Conservation (phyloP, 2,797 vertebrate genomes). For the Poeciliopsis turneri region DNA sequence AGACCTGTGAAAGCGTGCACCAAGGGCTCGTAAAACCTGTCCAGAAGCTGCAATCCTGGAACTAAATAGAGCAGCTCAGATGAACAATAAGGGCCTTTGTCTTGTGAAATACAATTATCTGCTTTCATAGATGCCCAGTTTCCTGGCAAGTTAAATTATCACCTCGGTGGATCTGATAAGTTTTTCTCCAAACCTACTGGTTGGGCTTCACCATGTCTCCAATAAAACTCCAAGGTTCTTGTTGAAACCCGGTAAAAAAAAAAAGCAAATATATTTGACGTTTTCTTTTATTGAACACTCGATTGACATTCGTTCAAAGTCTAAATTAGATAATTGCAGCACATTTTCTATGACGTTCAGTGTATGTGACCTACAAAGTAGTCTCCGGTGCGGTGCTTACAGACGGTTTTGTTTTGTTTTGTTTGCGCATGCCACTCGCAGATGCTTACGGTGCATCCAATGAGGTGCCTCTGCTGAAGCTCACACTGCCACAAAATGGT, state of each 20-base stretch:
- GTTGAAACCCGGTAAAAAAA: background rate
- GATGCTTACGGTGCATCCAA: background rate
- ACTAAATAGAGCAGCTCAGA: background rate
- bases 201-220: background rate
- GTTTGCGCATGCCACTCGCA: background rate
- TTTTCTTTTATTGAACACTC: background rate
- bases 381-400: background rate
- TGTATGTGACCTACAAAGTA: background rate
- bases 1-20: background rate
- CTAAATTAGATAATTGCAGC: background rate
- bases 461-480: background rate
- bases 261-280: too few relatives aligned
- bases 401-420: background rate
- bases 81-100: slow-evolving; percentile 3
- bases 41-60: background rate
- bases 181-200: background rate
- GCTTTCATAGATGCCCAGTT: background rate
- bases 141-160: background rate
- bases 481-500: background rate
- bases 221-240: background rate
- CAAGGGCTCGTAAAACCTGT: slow-evolving; percentile 11
- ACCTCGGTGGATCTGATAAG: background rate
- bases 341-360: background rate
- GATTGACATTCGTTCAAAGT: background rate
- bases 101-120: background rate